Evolutionary conservation across 2,888 invertebrate genomes (phyloP), one percentile per base, ranked within the genome.

Genomic region (Drosophila anomalata): DNA sequence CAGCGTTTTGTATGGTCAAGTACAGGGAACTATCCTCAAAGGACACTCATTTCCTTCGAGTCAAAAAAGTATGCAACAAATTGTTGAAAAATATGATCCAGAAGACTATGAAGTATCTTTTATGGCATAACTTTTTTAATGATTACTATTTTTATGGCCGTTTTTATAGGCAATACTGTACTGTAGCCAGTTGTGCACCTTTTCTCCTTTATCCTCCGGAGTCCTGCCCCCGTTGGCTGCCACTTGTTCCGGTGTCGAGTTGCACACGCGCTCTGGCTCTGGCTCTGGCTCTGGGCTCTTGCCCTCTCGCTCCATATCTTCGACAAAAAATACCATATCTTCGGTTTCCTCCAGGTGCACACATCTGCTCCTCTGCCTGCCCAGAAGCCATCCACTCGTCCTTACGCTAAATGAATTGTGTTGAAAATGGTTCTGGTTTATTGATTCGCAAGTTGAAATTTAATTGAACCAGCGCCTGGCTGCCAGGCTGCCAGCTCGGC

Each of bases 221-320:
- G 39, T 22, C 26, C 20, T 29, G 14, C 36, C 53, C 14, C 51
- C 39, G 9, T 46, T 66, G 66, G 58, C 70, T 83, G 77, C 87
- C 88, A 84, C 83, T 84, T 88, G 83, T 84, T 84, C 83, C 83
- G 83, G 83, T 84, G 88, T 84, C 88, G 85, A 78, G 82, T 84
- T 84, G 87, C 83, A 84, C 68, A 79, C 77, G 59, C 79, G 57
- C 56, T 29, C 20, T 20, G n/a, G 68, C 36, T 29, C 47, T 47
- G 29, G 33, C 42, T 24, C 20, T 20, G n/a, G 68, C 36, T 29
- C 47, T 47, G 17, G n/a, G 68, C 36, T 29, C 47, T 47, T 36
- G 33, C 42, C n/a, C 52, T 20, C 12, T 22, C 14, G 12, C 20
- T 46, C 22, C 24, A 14, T 14, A 14, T 14, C 47, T 24, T 0